phyloP scores from a whole-genome alignment of 1,140 invertebrate species.

The Bombus impatiens region DNA sequence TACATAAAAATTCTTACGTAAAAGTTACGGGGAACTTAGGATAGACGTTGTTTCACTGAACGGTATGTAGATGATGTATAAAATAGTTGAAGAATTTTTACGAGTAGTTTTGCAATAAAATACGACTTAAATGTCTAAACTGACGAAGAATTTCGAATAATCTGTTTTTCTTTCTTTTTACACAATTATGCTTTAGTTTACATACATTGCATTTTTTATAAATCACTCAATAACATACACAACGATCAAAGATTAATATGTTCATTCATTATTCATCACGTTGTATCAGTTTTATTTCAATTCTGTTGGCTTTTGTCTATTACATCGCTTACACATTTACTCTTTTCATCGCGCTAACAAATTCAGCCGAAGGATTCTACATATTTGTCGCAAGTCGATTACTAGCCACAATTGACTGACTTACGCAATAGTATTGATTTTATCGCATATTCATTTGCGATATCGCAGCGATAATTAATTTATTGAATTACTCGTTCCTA shows the following conservation, averaged over 20 bases:
- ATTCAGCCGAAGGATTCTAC: background rate
- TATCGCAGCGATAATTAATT: background rate
- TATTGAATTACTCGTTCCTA: background rate
- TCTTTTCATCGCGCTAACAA: background rate
- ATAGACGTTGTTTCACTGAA: background rate
- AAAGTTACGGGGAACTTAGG: background rate
- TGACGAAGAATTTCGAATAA: background rate
- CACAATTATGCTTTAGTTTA: background rate
- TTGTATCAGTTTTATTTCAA: background rate
- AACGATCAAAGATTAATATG: background rate
- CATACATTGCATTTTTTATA: background rate
- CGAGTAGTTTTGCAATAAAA: background rate
- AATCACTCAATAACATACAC: background rate
- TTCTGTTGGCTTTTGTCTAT: background rate
- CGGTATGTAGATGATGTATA: background rate
- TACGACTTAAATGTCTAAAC: background rate
- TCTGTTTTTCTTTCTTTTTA: background rate
- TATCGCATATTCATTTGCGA: background rate
- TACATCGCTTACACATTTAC: background rate
- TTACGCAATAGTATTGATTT: background rate
- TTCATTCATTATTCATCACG: background rate
- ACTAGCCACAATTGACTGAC: too few species aligned
- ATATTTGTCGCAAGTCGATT: too few species aligned
- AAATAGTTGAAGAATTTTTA: background rate
- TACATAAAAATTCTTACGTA: constrained; percentile 13